Evolutionary conservation across 1,140 invertebrate species (phyloP), one percentile per base, ranked within the genome.

Genomic region (Carposina sasakii): DNA sequence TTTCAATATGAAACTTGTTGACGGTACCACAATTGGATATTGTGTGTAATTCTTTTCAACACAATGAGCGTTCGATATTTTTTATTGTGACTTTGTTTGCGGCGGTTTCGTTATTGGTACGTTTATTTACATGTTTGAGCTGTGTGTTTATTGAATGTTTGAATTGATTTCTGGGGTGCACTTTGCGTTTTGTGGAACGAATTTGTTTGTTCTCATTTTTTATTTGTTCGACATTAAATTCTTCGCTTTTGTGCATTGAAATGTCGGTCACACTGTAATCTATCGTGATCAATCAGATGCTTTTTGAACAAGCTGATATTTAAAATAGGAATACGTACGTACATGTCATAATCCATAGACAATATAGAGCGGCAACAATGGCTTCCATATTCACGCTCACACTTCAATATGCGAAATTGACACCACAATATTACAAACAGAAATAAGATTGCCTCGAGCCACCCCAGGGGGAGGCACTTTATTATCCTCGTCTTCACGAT

Each of bases 371-470:
- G n/a, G 62, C 52, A 69, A 62, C 58, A 71, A 62, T 64, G 57
- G 53, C 58, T 66, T 70, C 61, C 63, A 71, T 68, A 69, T 71
- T 70, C 73, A 52, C 61, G 58, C 60, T 65, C 64, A 62, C 63
- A 73, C 73, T 76, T 69, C 78, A 82, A 82, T 81, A 82, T 77
- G 73, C 75, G 71, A 71, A 78, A 83, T 81, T 76, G 78, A 78
- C 73, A 77, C 79, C 79, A 68, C 76, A 79, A 79, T 83, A 83
- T 83, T 81, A 75, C 76, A 81, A 82, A 83, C 64, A 83, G 79
- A 78, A 76, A 79, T 82, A 82, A 78, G 74, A 78, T 78, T 73
- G 76, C 74, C 64, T 67, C 49, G 40, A 66, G 71, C 71, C 60
- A 56, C 65, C 67, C 62, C 60, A 51, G 31, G 40, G 30, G 45